These are phyloP conservation scores for Aptenodytes forsteri DNA, from an alignment of 2,113 vertebrate species.

Conservation along the genomic window DNA sequence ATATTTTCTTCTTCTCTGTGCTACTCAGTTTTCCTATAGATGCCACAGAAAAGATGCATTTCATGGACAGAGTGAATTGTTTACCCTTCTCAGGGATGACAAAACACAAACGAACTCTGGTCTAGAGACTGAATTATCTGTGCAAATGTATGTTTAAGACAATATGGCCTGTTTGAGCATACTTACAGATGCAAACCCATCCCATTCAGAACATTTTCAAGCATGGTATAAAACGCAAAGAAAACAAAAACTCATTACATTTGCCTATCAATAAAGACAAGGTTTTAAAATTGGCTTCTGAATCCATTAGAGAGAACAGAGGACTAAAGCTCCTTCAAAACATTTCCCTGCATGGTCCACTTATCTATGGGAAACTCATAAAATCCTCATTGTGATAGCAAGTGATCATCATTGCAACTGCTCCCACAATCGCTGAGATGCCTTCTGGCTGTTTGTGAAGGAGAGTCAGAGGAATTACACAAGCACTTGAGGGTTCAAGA, in stretches of 20 bases:
- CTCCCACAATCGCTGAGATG: rapidly evolving
- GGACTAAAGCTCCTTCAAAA: background rate
- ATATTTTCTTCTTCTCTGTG: background rate
- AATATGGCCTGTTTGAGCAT: background rate
- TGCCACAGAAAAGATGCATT: background rate
- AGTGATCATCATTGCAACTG: background rate
- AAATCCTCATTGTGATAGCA: background rate
- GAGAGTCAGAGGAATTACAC: background rate
- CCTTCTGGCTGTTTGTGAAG: background rate
- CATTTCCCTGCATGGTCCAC: background rate
- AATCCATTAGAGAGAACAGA: background rate
- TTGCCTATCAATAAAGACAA: background rate
- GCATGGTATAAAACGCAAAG: background rate
- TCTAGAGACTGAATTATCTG: background rate
- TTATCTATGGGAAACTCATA: background rate
- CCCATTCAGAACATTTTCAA: background rate
- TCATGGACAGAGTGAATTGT: background rate
- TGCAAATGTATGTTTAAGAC: background rate
- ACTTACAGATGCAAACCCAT: background rate
- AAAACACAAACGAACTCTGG: background rate
- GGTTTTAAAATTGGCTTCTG: background rate
- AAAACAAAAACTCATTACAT: background rate
- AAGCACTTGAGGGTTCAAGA: background rate
- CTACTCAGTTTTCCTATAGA: background rate
- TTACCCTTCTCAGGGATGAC: background rate